Base-by-base conservation (phyloP, 2,888 invertebrate species). In the Lymantria monacha region DNA sequence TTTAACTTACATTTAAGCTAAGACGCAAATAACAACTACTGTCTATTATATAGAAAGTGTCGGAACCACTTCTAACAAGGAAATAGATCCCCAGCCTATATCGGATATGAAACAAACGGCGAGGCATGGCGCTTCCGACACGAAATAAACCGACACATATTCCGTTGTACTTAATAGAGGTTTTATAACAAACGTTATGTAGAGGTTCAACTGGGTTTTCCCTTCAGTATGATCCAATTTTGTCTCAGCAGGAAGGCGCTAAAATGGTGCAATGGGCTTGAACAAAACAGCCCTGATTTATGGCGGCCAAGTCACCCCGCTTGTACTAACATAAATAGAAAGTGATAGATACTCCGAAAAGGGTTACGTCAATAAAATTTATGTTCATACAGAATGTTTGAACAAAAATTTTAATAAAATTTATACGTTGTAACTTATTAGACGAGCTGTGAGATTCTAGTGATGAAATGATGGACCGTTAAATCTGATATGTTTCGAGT, bases 221-320 rank as follows among this genome's bases (percentile, higher is more conserved):
- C 80, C 83, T 81, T 79, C 71, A 78, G 83, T 81, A 81, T 86
- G 83, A 85, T 86, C 85, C 85, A 87, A 86, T 87, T 87, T 85
- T 80, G 85, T 86, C 66, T 70, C 74, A 71, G 80, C 82, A 84
- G 79, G 79, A 83, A 83, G 82, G 85, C 83, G 84, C 87, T 86
- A 86, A 87, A 86, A 83, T 81, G 83, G 66, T 73, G 86, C 85
- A 87, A 88, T 86, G 83, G 85, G 76, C 77, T 81, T 74, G 83
- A 85, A 85, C 84, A 85, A 85, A 85, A 86, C 80, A 84, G 78
- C 80, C 76, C 83, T 85, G 86, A 87, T 86, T 87, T 86, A 85
- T 85, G 76, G 77, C 74, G 81, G 81, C 75, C 79, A 65, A 72
- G 75, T 79, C 81, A 78, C 83, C 81, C 82, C 76, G 74, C 75